phyloP scores from a whole-genome alignment of 2,888 invertebrate genomes.

The Galerucella nymphaeae region DNA sequence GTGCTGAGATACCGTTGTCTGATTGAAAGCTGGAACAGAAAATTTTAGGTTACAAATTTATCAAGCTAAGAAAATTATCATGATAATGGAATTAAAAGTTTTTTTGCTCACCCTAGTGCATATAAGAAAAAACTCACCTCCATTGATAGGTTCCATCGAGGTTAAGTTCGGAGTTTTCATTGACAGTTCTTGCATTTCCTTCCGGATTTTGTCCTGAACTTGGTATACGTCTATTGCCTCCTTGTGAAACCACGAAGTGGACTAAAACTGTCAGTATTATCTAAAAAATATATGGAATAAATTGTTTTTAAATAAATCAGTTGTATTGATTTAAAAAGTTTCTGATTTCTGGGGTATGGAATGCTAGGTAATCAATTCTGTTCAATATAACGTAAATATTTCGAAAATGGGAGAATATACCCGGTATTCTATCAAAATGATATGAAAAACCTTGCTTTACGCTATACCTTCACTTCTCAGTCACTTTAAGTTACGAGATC shows the following conservation, averaged over 20 bases:
- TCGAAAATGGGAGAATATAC: no score
- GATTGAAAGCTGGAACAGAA: conserved; percentile 63
- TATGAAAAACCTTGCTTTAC: no score
- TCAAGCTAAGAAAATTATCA: no score
- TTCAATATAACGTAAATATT: no score
- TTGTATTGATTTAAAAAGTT: no score
- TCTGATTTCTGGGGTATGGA: no score
- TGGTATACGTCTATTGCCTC: conserved; percentile 23
- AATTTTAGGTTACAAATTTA: not conserved
- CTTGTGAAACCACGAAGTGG: conserved; percentile 17
- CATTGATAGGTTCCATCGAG: conserved; percentile 68
- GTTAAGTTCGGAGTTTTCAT: conserved; percentile 62
- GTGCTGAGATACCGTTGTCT: conserved; percentile 67
- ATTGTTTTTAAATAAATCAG: not conserved
- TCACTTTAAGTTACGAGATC: no score
- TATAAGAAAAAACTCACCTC: conserved; percentile 61
- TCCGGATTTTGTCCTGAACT: conserved; percentile 49
- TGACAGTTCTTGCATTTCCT: conserved; percentile 46
- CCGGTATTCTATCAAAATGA: no score
- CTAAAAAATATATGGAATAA: conserved; percentile 16
- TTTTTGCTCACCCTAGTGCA: not conserved
- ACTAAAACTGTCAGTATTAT: conserved; percentile 23
- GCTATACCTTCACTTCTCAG: no score
- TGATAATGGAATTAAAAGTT: no score
- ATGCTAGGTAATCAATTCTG: no score